A percentile compares a stretch with the other conserved stretches of the same genome.
phyloP scores from a whole-genome alignment of 2,888 invertebrate genomes.

The Drosophila quasianomalipes region DNA sequence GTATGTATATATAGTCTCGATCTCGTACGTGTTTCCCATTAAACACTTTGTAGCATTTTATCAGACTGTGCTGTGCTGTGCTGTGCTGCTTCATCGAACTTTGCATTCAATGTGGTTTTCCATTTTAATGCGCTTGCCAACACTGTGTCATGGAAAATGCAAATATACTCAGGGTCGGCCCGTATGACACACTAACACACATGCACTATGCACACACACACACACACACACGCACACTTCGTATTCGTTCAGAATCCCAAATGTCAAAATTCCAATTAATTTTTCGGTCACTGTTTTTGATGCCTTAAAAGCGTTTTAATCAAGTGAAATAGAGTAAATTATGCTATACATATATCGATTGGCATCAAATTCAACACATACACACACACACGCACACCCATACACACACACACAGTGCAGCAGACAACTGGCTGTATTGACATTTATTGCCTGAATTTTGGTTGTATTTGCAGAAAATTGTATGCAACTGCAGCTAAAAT shows the following conservation, averaged over 20 bases:
- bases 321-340: constrained; percentile 77
- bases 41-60: not conserved
- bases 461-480: constrained; percentile 69
- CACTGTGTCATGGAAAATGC: constrained; percentile 58
- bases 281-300: constrained; percentile 72
- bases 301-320: constrained; percentile 77
- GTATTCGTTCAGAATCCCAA: constrained; percentile 56
- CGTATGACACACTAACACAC: constrained; percentile 17
- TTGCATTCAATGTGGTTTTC: constrained; percentile 8
- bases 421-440: constrained; percentile 29
- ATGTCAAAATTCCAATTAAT: constrained; percentile 77
- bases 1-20: not conserved
- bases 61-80: not conserved
- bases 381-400: constrained; percentile 6
- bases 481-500: constrained; percentile 74
- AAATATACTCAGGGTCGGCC: constrained; percentile 47
- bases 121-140: constrained; percentile 22
- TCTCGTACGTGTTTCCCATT: not conserved
- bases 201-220: constrained; percentile 1
- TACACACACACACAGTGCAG: not conserved
- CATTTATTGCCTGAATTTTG: constrained; percentile 61
- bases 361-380: constrained; percentile 31
- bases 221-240: not conserved
- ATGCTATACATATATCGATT: constrained; percentile 51
- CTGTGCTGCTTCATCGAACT: not conserved